Evolutionary conservation across 2,113 vertebrate genomes (phyloP).

Genomic region (Mus pahari): DNA sequence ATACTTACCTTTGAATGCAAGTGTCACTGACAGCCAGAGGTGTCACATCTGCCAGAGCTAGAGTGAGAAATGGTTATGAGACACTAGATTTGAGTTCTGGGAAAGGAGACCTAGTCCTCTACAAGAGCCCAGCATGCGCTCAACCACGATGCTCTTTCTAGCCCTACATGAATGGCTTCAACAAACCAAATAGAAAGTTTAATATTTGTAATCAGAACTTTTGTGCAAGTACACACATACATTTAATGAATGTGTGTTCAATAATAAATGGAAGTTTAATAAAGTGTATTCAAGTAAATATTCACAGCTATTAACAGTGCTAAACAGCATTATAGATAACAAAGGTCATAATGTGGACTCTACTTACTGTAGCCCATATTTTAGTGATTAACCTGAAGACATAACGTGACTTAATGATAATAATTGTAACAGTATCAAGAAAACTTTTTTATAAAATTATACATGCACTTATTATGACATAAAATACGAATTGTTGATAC

Average conservation of each 20-base stretch:
- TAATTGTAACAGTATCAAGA: neutral
- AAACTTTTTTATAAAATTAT: neutral
- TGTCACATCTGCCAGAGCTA: neutral
- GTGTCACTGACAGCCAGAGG: neutral
- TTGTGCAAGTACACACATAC: neutral
- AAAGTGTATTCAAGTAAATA: neutral
- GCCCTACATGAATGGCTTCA: neutral
- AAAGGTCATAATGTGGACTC: neutral
- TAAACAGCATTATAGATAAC: neutral
- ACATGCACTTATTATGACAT: neutral
- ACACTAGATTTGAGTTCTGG: neutral
- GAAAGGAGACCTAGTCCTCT: neutral
- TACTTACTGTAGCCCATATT: neutral
- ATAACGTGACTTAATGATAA: neutral
- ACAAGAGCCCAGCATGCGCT: neutral
- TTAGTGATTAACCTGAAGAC: neutral
- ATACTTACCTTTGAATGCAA: neutral
- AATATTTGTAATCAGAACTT: neutral
- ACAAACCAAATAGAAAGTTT: neutral
- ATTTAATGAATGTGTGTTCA: neutral
- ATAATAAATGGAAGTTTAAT: neutral
- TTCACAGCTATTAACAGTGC: neutral
- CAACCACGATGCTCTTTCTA: neutral
- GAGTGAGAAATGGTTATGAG: neutral
- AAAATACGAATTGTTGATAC: neutral